A percentile compares a stretch with the other conserved stretches of the same genome.
Conservation (phyloP, 2,888 invertebrate species). For the Pristionchus entomophagus region DNA sequence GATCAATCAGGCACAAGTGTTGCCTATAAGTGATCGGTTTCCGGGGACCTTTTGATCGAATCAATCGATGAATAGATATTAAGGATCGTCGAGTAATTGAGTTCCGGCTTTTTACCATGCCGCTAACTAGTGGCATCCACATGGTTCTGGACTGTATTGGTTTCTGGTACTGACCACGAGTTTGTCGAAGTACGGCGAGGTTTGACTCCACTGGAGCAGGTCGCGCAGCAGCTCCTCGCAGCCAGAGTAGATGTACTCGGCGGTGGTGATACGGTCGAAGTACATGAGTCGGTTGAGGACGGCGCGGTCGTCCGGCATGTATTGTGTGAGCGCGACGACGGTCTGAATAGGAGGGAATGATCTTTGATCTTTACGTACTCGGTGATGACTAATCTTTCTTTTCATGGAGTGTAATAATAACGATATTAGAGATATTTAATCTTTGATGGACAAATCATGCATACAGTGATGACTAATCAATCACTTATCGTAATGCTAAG, state of each 20-base stretch:
- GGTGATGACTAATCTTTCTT: too few relatives aligned
- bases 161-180: constrained; percentile 52
- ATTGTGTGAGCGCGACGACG: not conserved
- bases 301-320: not conserved
- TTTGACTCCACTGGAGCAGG: constrained; percentile 67
- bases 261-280: not conserved
- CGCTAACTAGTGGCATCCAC: too few relatives aligned
- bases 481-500: too few relatives aligned
- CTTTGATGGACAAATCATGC: too few relatives aligned
- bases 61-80: too few relatives aligned
- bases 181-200: constrained; percentile 63
- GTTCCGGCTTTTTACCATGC: too few relatives aligned
- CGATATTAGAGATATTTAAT: too few relatives aligned
- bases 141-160: too few relatives aligned
- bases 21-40: not conserved
- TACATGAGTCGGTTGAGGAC: not conserved
- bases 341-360: not conserved
- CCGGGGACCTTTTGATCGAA: not conserved
- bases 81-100: too few relatives aligned
- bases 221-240: constrained; percentile 65
- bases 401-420: too few relatives aligned
- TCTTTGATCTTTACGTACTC: constrained; percentile 8
- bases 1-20: constrained; percentile 8
- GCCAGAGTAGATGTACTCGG: constrained; percentile 57
- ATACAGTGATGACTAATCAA: too few relatives aligned